phyloP scores from a whole-genome alignment of 2,888 invertebrate genomes.

The Drosophila dives region DNA sequence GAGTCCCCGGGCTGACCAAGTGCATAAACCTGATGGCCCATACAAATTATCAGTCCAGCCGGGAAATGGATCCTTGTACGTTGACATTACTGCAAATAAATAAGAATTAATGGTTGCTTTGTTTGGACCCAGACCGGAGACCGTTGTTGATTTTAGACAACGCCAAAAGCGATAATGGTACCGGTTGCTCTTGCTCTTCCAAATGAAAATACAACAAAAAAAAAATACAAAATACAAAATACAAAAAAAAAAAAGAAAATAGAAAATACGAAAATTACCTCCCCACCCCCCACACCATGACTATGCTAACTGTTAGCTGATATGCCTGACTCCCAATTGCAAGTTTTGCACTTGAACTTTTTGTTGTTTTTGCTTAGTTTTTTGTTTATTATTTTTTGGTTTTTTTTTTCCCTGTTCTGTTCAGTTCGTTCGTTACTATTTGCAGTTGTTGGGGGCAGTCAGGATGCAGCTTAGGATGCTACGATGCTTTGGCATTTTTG shows the following conservation, averaged over 20 bases:
- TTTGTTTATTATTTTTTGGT: conserved; percentile 18
- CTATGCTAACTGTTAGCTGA: conserved; percentile 57
- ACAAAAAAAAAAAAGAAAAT: not conserved
- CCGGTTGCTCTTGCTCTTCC: conserved; percentile 32
- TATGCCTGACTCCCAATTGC: conserved; percentile 75
- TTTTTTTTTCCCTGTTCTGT: conserved; percentile 9
- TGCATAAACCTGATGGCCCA: conserved; percentile 85
- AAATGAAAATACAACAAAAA: not conserved
- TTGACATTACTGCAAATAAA: conserved; percentile 84
- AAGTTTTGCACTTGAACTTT: conserved; percentile 75
- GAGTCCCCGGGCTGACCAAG: conserved; percentile 84
- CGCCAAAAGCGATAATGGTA: conserved; percentile 69
- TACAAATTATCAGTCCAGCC: conserved; percentile 85
- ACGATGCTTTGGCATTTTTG: conserved; percentile 77
- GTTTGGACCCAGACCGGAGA: conserved; percentile 42
- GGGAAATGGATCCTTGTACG: conserved; percentile 85
- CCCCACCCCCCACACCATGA: not conserved
- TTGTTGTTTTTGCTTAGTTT: conserved; percentile 22
- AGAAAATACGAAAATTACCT: not conserved
- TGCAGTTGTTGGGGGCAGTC: conserved; percentile 35
- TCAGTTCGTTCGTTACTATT: conserved; percentile 17
- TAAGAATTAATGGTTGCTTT: conserved; percentile 81
- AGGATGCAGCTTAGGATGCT: conserved; percentile 58
- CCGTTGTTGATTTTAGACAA: conserved; percentile 66
- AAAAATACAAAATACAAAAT: not conserved